Conservation (phyloP, 2,113 vertebrate species). For the Microcebus ravelobensis region DNA sequence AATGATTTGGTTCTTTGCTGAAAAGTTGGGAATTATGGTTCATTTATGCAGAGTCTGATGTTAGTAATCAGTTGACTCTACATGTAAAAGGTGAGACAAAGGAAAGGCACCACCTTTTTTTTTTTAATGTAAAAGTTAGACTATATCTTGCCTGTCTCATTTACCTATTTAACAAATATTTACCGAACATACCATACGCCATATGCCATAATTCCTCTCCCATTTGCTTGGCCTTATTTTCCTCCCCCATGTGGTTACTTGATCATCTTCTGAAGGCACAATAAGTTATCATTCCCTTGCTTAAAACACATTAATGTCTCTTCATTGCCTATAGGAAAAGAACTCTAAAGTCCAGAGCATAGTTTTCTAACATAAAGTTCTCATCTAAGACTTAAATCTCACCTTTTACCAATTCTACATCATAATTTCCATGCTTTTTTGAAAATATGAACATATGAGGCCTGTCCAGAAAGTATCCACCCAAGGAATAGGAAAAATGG, state of each 20-base stretch:
- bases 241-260: not conserved
- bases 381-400: not conserved
- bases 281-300: not conserved
- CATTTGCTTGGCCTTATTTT: not conserved
- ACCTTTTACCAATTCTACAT: not conserved
- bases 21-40: not conserved
- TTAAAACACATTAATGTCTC: not conserved
- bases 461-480: no score
- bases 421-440: not conserved
- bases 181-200: not conserved
- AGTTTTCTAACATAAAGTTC: not conserved
- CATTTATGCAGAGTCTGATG: not conserved
- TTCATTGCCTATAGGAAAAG: not conserved
- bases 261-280: not conserved
- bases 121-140: not conserved
- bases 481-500: no score
- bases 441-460: not conserved
- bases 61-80: not conserved
- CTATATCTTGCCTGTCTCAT: not conserved
- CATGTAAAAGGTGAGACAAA: not conserved
- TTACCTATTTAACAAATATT: not conserved
- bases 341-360: not conserved
- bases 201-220: not conserved
- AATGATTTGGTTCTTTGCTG: constrained; percentile 29
- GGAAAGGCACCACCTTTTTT: not conserved